A percentile compares a stretch with the other conserved stretches of the same genome.
Evolutionary conservation across 2,797 vertebrate genomes (phyloP).

Genomic region (Microcaecilia unicolor): DNA sequence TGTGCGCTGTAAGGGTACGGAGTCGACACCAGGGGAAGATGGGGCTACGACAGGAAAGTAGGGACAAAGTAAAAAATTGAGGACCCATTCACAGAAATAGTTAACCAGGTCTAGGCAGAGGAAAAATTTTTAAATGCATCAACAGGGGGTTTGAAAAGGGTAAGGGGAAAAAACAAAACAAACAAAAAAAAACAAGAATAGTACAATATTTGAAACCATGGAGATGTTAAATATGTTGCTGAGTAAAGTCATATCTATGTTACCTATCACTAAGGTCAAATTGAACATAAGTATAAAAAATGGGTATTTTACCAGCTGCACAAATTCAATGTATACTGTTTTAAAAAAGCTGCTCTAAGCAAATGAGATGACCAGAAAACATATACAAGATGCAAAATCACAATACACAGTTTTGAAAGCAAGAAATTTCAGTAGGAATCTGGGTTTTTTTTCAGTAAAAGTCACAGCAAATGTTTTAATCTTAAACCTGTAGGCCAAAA

Average conservation of each 20-base stretch:
- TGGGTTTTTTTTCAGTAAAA: too few species aligned
- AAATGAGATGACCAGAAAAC: too few species aligned
- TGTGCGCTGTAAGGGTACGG: constrained; percentile 96
- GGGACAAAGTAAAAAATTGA: constrained; percentile 97
- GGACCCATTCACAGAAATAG: constrained; percentile 85
- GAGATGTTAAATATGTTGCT: not conserved
- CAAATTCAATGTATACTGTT: not conserved
- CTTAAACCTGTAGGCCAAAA: too few species aligned
- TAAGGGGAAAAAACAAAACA: too few species aligned
- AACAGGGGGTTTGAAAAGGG: constrained; percentile 55
- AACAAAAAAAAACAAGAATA: constrained; percentile 38
- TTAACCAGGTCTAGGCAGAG: constrained; percentile 80
- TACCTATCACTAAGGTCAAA: too few species aligned
- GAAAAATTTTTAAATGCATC: too few species aligned
- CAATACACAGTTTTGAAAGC: too few species aligned
- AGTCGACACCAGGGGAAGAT: constrained; percentile 98
- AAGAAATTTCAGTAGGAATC: too few species aligned
- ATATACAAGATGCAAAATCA: not conserved
- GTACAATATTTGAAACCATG: constrained; percentile 26
- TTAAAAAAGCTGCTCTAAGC: not conserved
- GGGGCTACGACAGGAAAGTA: constrained; percentile 96
- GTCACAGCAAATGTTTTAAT: too few species aligned
- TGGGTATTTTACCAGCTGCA: not conserved
- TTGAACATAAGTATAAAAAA: too few species aligned
- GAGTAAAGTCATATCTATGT: too few species aligned